Percentiles rank a stretch among this genome's conserved stretches.
phyloP scores from a whole-genome alignment of 2,888 invertebrate species.

The Cephus sareptanus region DNA sequence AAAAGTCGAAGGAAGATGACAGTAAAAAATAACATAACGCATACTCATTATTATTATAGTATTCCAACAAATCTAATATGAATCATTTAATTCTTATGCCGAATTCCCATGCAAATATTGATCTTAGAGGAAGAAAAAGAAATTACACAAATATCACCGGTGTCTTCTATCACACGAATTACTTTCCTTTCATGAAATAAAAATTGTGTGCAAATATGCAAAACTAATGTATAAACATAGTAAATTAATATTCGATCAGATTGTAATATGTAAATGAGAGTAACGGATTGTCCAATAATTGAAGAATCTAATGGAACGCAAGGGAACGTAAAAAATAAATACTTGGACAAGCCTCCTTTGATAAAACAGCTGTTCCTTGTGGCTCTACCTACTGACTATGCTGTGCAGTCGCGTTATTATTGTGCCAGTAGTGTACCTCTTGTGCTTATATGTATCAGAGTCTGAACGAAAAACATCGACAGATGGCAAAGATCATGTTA shows the following conservation, averaged over 20 bases:
- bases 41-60: neutral
- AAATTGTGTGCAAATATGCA: neutral
- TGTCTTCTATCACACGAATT: neutral
- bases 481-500: constrained; percentile 60
- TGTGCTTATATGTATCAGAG: constrained; percentile 15
- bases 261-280: neutral
- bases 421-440: constrained; percentile 8
- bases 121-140: neutral
- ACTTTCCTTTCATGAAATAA: neutral
- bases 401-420: neutral
- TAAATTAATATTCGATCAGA: neutral
- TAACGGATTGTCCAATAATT: neutral
- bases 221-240: neutral
- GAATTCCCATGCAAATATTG: neutral
- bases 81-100: neutral
- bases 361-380: neutral
- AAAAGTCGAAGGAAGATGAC: neutral
- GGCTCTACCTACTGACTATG: neutral
- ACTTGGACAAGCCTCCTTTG: constrained; percentile 4
- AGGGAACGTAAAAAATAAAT: neutral
- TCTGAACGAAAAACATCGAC: constrained; percentile 54
- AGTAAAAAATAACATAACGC: neutral
- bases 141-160: neutral
- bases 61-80: neutral
- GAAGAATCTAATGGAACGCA: neutral